Evolutionary conservation across 2,113 vertebrate genomes (phyloP).

Genomic region (Lampris megalopsis): DNA sequence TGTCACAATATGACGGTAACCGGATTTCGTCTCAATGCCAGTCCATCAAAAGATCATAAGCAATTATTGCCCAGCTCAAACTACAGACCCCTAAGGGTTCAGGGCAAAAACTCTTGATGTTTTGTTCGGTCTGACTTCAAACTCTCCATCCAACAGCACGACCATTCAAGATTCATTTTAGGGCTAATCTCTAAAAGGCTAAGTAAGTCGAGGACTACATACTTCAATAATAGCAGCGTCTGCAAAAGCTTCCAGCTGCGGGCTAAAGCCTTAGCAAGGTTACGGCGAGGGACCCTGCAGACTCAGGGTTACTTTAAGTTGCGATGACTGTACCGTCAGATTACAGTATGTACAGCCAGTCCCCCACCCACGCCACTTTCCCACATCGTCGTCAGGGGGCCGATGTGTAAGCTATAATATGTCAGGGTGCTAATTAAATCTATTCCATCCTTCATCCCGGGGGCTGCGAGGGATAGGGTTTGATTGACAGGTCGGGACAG

Average conservation of each 20-base stretch:
- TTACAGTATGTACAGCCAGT: not conserved
- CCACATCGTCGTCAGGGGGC: not conserved
- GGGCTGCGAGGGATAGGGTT: conserved; percentile 18
- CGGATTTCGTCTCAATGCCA: too few species aligned
- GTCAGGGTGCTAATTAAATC: conserved; percentile 11
- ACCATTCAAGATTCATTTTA: conserved; percentile 51
- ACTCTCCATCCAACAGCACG: conserved; percentile 20
- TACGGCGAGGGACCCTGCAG: conserved; percentile 29
- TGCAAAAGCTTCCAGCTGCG: conserved; percentile 51
- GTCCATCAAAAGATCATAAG: too few species aligned
- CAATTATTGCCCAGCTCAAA: too few species aligned
- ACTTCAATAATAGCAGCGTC: conserved; percentile 60
- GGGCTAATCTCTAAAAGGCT: conserved; percentile 34
- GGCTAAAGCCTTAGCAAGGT: conserved; percentile 43
- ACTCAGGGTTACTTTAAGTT: conserved; percentile 9
- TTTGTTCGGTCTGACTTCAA: conserved; percentile 32
- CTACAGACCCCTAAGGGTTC: conserved; percentile 3
- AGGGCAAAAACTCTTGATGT: not conserved
- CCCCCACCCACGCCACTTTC: conserved; percentile 1
- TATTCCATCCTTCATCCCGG: conserved; percentile 4
- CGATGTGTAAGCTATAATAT: conserved; percentile 27
- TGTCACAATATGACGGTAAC: too few species aligned
- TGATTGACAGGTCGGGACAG: conserved; percentile 45
- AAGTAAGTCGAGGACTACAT: conserved; percentile 44
- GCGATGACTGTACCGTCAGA: conserved; percentile 2